A percentile compares a stretch with the other conserved stretches of the same genome.
Conservation (phyloP, 2,113 vertebrate species). For the Pomatorhinus ruficollis region DNA sequence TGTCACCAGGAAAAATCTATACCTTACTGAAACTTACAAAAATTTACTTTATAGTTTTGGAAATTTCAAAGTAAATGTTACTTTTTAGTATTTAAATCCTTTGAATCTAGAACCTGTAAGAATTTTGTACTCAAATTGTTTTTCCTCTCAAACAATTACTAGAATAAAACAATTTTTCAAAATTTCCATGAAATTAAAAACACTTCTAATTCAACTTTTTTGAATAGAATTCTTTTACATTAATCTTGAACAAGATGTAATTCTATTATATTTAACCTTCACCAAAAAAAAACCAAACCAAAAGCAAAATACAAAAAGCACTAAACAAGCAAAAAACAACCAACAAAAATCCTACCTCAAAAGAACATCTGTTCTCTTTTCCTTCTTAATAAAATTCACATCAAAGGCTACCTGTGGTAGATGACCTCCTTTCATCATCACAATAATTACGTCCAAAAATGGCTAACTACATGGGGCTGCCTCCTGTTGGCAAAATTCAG, state of each 20-base stretch:
- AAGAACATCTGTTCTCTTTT: background rate
- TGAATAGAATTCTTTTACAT: background rate
- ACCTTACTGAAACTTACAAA: background rate
- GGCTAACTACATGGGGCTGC: background rate
- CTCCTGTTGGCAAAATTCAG: background rate
- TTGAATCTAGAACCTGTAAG: background rate
- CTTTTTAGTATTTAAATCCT: background rate
- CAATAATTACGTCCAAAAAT: background rate
- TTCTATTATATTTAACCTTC: background rate
- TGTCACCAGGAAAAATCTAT: background rate
- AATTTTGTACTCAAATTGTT: background rate
- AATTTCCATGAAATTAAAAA: background rate
- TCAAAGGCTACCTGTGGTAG: background rate
- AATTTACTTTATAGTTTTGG: background rate
- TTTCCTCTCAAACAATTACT: background rate
- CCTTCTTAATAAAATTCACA: background rate
- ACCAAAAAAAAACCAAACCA: background rate
- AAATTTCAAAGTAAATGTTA: background rate
- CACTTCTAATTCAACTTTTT: background rate
- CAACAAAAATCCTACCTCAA: background rate
- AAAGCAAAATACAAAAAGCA: background rate
- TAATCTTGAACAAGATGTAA: background rate
- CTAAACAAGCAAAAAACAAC: background rate
- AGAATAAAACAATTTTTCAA: background rate
- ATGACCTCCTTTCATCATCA: background rate